These are phyloP conservation scores for Dendrocopos noguchii DNA, from an alignment of 2,113 vertebrate species.

Conservation along the genomic window DNA sequence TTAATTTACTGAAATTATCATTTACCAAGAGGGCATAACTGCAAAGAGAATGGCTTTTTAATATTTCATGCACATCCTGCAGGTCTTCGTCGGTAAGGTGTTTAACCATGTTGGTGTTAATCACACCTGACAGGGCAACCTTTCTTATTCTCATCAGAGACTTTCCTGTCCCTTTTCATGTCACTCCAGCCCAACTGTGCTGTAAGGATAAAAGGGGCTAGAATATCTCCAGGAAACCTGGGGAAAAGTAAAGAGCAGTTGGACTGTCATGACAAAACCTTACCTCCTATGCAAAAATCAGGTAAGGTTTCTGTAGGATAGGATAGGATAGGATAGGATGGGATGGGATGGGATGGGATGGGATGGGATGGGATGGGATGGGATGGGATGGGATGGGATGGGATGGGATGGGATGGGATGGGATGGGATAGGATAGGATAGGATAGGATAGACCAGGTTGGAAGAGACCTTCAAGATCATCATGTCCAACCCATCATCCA, in stretches of 20 bases:
- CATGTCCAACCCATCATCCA: no score
- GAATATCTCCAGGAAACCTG: neutral
- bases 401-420: no score
- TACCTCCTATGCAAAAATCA: neutral
- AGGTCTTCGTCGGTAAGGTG: neutral
- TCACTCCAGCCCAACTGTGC: neutral
- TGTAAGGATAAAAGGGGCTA: neutral
- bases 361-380: no score
- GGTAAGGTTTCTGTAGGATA: no score
- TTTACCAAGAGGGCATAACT: slow-evolving; percentile 46
- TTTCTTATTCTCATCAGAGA: slow-evolving; percentile 12
- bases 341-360: no score
- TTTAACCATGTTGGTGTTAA: slow-evolving; percentile 35
- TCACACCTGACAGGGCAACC: slow-evolving; percentile 49
- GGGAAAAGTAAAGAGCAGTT: neutral
- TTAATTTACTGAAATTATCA: slow-evolving; percentile 68
- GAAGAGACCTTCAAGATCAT: no score
- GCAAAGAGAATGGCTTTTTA: slow-evolving; percentile 49
- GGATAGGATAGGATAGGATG: no score
- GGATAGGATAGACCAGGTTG: no score
- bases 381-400: no score
- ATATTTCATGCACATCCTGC: slow-evolving; percentile 19
- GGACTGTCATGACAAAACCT: neutral
- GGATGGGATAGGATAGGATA: no score
- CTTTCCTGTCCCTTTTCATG: neutral